Conservation (phyloP, 2,888 invertebrate genomes). For the Masnerella sp. region DNA sequence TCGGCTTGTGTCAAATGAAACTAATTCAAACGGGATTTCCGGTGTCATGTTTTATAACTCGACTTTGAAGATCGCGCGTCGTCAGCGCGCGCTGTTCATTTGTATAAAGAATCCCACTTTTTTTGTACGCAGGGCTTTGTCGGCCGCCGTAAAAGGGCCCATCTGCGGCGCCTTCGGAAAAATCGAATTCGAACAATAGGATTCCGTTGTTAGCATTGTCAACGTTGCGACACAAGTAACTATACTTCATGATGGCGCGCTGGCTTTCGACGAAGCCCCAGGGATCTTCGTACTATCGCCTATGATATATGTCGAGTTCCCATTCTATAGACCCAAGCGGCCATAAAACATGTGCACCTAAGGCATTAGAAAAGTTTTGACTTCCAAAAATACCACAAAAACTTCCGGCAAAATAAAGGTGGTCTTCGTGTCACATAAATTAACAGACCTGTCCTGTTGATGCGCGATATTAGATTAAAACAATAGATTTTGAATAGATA, state of each 20-base stretch:
- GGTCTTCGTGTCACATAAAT: constrained; percentile 27
- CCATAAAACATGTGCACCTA: constrained; percentile 39
- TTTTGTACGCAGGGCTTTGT: constrained; percentile 44
- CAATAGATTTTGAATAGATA: no score
- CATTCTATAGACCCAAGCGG: background rate
- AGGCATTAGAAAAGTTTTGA: constrained; percentile 49
- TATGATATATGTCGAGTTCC: background rate
- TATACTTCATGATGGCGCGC: constrained; percentile 47
- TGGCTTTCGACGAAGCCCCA: constrained; percentile 57
- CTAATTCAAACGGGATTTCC: constrained; percentile 53
- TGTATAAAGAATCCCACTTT: constrained; percentile 45
- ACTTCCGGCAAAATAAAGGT: constrained; percentile 50
- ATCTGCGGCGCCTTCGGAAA: constrained; percentile 59
- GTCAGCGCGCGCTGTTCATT: constrained; percentile 34
- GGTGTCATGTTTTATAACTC: constrained; percentile 55
- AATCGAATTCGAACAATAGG: constrained; percentile 53
- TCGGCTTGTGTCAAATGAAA: constrained; percentile 47
- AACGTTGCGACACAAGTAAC: constrained; percentile 55
- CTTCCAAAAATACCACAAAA: constrained; percentile 58
- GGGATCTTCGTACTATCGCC: constrained; percentile 32
- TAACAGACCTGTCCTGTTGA: background rate
- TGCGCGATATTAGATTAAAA: no score
- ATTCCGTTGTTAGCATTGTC: constrained; percentile 57
- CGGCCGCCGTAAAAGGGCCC: constrained; percentile 57
- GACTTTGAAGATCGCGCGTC: constrained; percentile 43